Evolutionary conservation across 2,797 vertebrate genomes (phyloP), one percentile per base, ranked within the genome.

Genomic region (Protonibea diacanthus): DNA sequence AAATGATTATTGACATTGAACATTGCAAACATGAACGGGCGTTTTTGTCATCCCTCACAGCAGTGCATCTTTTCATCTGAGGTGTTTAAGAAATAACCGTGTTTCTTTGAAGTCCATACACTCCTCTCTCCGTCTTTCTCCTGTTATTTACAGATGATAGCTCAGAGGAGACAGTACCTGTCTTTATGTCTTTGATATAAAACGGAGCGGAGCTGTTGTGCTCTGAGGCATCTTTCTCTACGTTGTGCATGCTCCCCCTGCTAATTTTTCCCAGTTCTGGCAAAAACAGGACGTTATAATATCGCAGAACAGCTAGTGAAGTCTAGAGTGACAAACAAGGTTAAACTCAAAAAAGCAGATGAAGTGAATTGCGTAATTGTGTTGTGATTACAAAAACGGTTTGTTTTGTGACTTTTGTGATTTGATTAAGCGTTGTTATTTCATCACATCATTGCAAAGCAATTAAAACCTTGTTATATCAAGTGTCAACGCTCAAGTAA

Each of bases 11-110:
- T 21, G 5, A 11, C 3, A 2, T 2, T 48, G 13, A 55, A 55
- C 40, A 38, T 18, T 18, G 12, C 18, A 69, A 25, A 58, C 21
- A 57, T 3, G 20, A 45, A 25, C 15, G 9, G 10, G 2, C 6
- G 38, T 48, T 57, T 65, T 23, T 51, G 6, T 42, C n/a, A 51
- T 71, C 45, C 49, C 45, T 51, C 7, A n/a, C 51, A 51, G 45
- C 3, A 40, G 7, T 65, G 6, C 1, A 21, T 27, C 27, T 48
- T 18, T 40, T 25, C 18, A 42, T 29, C 38, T 66, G 33, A 33
- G 33, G 45, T 38, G 0, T 47, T 38, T 15, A 7, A 45, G 20
- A 3, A 25, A 1, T 21, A 4, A 29, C 3, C 20, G 25, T 55
- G 33, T 38, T 38, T 56, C 53, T 48, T 18, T 57, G 9, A 38